Evolutionary conservation across 2,113 vertebrate species (phyloP), one percentile per base, ranked within the genome.

Genomic region (Acanthochromis polyacanthus): DNA sequence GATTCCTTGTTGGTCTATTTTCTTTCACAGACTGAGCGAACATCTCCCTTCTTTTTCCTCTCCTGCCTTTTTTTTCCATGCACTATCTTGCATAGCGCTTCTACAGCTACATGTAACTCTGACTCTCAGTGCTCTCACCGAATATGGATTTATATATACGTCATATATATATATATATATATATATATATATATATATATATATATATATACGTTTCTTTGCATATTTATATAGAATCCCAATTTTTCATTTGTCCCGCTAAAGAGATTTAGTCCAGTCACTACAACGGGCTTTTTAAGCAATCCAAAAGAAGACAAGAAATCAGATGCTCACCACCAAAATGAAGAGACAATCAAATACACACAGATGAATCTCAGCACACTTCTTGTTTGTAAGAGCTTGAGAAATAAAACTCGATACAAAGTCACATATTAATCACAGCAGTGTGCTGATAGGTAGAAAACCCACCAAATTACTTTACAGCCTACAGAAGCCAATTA

Each of bases 401-500:
- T 75, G n/a, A 72, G 58, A 64, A 80, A 55, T 70, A 80, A 91
- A 86, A 70, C 40, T 51, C 16, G 23, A 84, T 28, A 63, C 43
- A 70, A 85, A 85, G 52, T 67, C 36, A 66, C 11, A 53, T 73
- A 78, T 78, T 70, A 78, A 82, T 82, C 63, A 70, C 81, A 83
- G 73, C 58, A 57, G 65, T 74, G 45, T 71, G 72, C 57, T 81
- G 73, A 82, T 70, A 82, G 55, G 79, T 71, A 83, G 77, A 87
- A 84, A 77, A 58, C 40, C 71, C 50, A 71, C 64, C 78, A 85
- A 71, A 92, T 87, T 88, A 86, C 62, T 62, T 56, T 71, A 20
- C 66, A 81, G 75, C 80, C 82, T 77, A 58, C 86, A 90, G 85
- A 57, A 85, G 45, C 50, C 53, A 75, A 83, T 75, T 84, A 89